These are phyloP conservation scores for Collichthys lucidus DNA, from an alignment of 2,113 vertebrate genomes.

Conservation along the genomic window DNA sequence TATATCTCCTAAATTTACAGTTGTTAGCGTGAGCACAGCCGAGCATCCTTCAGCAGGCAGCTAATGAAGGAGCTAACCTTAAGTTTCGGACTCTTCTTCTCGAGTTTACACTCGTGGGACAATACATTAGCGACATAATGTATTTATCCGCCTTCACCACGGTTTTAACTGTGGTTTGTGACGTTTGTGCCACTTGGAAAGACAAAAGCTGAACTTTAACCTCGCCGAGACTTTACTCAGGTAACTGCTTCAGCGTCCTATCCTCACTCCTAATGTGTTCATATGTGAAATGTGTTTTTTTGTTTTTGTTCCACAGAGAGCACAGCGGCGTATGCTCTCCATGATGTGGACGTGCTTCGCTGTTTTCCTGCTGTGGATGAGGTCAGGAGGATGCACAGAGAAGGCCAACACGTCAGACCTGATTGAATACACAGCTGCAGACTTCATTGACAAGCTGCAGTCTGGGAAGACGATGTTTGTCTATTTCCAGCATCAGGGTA, in stretches of 20 bases:
- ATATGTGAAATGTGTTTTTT: no score
- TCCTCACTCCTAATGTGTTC: not conserved
- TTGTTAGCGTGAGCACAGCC: not conserved
- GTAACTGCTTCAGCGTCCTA: conserved; percentile 34
- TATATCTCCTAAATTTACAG: not conserved
- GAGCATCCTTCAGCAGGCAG: not conserved
- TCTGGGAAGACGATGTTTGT: conserved; percentile 82
- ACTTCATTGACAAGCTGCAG: conserved; percentile 72
- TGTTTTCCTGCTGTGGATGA: conserved; percentile 64
- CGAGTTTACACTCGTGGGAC: not conserved
- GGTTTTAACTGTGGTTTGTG: not conserved
- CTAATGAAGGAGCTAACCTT: conserved; percentile 18
- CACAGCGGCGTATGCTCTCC: not conserved
- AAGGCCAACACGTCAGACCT: conserved; percentile 61
- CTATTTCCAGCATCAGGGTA: conserved; percentile 83
- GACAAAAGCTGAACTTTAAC: conserved; percentile 24
- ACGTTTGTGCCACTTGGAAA: conserved; percentile 6
- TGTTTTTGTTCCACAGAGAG: not conserved
- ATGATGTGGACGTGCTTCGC: conserved; percentile 59
- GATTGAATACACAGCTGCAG: conserved; percentile 69
- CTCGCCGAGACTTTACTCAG: conserved; percentile 26
- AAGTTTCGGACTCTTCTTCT: not conserved
- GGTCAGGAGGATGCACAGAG: conserved; percentile 48
- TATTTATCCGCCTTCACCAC: no score
- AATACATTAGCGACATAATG: not conserved